Base-by-base conservation (phyloP, 1,140 invertebrate species). In the Telenomus remus region DNA sequence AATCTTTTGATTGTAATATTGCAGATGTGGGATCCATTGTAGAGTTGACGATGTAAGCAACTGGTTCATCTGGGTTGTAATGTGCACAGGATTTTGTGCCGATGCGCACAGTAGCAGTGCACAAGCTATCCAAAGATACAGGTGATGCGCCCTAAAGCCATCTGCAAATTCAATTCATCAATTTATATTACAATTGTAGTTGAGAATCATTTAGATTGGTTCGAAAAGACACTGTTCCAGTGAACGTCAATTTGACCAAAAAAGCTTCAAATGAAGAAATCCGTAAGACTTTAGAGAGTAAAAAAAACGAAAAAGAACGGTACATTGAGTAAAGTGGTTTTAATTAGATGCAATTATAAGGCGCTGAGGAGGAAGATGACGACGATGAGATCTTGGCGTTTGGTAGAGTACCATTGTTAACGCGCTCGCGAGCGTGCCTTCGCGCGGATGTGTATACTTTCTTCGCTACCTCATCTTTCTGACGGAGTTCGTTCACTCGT, bases 41-140 rank as follows among this genome's bases (percentile, higher is more conserved):
- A 92, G 79, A 0, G 89, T 91, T 59, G 88, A 91, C 13, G 91
- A 91, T 6, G 91, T 92, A 10, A 91, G 79, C 54, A 88, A 68
- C 11, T 84, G 78, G 16, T 14, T 57, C 13, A 71, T 27, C 82
- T 85, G n/a, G 85, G 87, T 5, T 81, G 1, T 53, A 46, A 89
- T 86, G 76, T 88, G 82, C 3, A 90, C 89, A 16, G 85, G 85
- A 68, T 84, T 86, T 76, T 90, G 86, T 5, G 83, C 86, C 34
- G 50, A 65, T 3, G 74, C 79, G 4, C 66, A 16, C 4, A 84
- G 60, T 16, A 85, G 39, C 11, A 86, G 51, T 7, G 79, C 48
- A 43, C 80, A 69, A 15, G 53, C 34, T 12, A 82, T 64, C 69
- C 77, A 27, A 82, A 48, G 35, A 75, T 48, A 19, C 56, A 59